phyloP scores from a whole-genome alignment of 2,797 vertebrate genomes.

The Esox masquinongy region DNA sequence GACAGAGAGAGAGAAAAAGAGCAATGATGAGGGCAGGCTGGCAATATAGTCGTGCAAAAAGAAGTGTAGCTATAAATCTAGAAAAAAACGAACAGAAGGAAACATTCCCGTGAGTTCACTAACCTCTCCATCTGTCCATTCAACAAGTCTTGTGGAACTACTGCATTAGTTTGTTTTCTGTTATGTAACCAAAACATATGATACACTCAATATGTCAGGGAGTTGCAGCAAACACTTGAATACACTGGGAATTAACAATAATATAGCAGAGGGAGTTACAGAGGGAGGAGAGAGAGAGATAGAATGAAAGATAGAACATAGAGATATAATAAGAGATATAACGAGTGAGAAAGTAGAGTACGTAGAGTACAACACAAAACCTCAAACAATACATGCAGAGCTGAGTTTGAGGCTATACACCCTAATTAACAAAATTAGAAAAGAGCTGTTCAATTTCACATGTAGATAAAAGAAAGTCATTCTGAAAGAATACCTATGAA shows the following conservation, averaged over 20 bases:
- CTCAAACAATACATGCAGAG: too few relatives aligned
- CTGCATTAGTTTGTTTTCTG: constrained; percentile 22
- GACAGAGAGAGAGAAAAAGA: neutral
- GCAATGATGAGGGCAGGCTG: neutral
- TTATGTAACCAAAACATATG: constrained; percentile 40
- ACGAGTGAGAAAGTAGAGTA: too few relatives aligned
- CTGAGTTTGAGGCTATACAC: too few relatives aligned
- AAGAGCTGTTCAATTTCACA: too few relatives aligned
- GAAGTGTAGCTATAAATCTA: constrained; percentile 33
- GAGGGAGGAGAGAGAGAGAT: neutral
- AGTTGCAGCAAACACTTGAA: constrained; percentile 26
- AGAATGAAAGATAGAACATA: neutral
- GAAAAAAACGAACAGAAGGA: constrained; percentile 22
- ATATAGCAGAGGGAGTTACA: neutral
- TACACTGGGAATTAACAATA: constrained; percentile 24
- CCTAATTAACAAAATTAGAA: too few relatives aligned
- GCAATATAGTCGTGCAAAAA: neutral
- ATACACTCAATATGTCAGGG: constrained; percentile 30
- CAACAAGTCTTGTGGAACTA: constrained; percentile 19
- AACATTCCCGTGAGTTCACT: constrained; percentile 18
- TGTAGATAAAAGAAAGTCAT: too few relatives aligned
- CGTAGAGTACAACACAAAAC: too few relatives aligned
- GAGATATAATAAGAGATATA: too few relatives aligned
- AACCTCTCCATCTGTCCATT: constrained; percentile 12
- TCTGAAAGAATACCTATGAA: too few relatives aligned